phyloP scores from a whole-genome alignment of 2,888 invertebrate species.

The Chrysolina haemoptera region DNA sequence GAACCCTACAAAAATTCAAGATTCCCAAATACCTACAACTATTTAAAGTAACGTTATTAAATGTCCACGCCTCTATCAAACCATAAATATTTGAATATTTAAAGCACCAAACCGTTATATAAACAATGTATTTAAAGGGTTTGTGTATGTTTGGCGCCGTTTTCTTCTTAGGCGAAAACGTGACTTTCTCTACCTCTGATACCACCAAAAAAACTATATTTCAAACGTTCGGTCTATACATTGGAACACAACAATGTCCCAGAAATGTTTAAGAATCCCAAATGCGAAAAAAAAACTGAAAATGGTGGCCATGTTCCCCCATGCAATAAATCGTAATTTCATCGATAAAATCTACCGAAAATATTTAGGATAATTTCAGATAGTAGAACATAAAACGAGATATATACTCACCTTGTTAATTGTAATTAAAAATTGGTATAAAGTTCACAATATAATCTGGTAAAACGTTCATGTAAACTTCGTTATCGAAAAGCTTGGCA shows the following conservation, averaged over 20 bases:
- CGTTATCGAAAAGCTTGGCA: slow-evolving; percentile 61
- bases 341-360: background rate
- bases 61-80: no score
- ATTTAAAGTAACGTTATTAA: no score
- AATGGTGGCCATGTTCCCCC: slow-evolving; percentile 4
- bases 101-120: slow-evolving; percentile 23
- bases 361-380: background rate
- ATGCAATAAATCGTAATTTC: background rate
- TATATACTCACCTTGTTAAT: slow-evolving; percentile 31
- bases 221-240: background rate
- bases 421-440: background rate
- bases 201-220: background rate
- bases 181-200: background rate
- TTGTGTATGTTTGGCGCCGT: background rate
- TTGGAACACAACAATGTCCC: background rate
- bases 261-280: background rate
- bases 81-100: background rate
- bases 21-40: no score
- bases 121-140: slow-evolving; percentile 29
- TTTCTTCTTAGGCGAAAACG: background rate
- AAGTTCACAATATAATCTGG: slow-evolving; percentile 21
- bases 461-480: slow-evolving; percentile 57
- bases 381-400: background rate
- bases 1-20: no score
- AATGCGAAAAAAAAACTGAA: slow-evolving; percentile 3